Base-by-base conservation (phyloP, 2,113 vertebrate genomes). In the Oreochromis tanganicae region DNA sequence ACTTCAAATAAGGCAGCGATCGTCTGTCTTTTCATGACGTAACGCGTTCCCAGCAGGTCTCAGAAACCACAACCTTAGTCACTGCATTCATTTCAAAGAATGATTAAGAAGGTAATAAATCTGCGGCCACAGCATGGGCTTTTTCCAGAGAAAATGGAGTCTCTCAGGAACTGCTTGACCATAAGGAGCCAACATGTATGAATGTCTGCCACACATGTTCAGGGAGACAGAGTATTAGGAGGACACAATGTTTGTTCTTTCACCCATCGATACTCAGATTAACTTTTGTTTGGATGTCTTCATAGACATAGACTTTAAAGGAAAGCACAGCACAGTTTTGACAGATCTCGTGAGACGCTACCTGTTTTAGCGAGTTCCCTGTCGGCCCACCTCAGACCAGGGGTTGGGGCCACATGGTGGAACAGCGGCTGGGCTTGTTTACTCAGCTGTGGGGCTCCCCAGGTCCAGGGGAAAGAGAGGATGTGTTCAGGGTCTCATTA, bases 401-500 rank as follows among this genome's bases (percentile, higher is more conserved):
- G 92, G 88, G 89, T 52, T 38, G 66, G 6, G 87, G 87, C 91
- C 57, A 81, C 55, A 27, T 87, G 90, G 90, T 80, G 82, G 89
- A 87, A 87, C 87, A 78, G 91, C 24, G 89, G 75, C 93, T 56
- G 81, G 94, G 9, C 73, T 55, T 98, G 94, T 99, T 99, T 98
- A 96, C 94, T 98, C 98, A 98, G 98, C 98, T 98, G 97, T 92
- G 91, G 87, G 73, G 87, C 95, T 95, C 94, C 85, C 89, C 41
- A 79, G 92, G 87, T 96, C 96, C 93, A 88, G 93, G 96, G 96
- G 96, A 96, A 97, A 96, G 89, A 95, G 95, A 97, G 97, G 96
- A 96, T 95, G 94, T 96, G 95, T 97, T 96, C 95, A 94, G 95
- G 92, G 96, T 93, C 96, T 97, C 98, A 97, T 98, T 97, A 97